Evolutionary conservation across 2,888 invertebrate genomes (phyloP).

Genomic region (Myathropa florea): DNA sequence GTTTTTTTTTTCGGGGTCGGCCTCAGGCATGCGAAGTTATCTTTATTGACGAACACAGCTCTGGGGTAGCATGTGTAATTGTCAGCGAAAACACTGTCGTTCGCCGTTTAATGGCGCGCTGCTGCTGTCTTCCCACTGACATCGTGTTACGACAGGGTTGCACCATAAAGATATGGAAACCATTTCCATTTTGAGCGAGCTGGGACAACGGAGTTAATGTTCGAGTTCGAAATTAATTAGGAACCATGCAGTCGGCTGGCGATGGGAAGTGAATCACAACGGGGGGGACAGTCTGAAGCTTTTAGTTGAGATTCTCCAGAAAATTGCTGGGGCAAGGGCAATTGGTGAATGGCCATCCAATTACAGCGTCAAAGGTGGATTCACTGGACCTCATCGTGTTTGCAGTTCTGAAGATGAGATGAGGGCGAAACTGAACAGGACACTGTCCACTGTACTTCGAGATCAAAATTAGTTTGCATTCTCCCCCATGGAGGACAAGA

Average conservation of each 20-base stretch:
- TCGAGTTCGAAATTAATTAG: neutral
- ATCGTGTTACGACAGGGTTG: too few species aligned
- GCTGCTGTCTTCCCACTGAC: neutral
- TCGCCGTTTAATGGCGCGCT: neutral
- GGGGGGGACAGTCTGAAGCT: neutral
- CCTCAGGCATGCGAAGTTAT: neutral
- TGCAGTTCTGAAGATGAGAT: too few species aligned
- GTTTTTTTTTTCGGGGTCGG: neutral
- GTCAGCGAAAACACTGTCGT: neutral
- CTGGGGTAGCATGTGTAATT: neutral
- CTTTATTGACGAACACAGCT: neutral
- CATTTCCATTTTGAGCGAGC: neutral
- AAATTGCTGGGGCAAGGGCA: neutral
- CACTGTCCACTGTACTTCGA: too few species aligned
- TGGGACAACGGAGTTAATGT: neutral
- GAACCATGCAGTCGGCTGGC: neutral
- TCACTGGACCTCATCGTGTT: too few species aligned
- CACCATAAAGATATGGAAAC: neutral
- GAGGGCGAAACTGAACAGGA: neutral
- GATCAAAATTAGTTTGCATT: too few species aligned
- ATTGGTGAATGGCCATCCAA: neutral
- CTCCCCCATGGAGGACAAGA: too few species aligned
- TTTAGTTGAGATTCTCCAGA: neutral
- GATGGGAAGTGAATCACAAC: neutral
- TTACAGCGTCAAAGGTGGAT: neutral